phyloP scores from a whole-genome alignment of 2,113 vertebrate genomes.

The Clarias batrachus region DNA sequence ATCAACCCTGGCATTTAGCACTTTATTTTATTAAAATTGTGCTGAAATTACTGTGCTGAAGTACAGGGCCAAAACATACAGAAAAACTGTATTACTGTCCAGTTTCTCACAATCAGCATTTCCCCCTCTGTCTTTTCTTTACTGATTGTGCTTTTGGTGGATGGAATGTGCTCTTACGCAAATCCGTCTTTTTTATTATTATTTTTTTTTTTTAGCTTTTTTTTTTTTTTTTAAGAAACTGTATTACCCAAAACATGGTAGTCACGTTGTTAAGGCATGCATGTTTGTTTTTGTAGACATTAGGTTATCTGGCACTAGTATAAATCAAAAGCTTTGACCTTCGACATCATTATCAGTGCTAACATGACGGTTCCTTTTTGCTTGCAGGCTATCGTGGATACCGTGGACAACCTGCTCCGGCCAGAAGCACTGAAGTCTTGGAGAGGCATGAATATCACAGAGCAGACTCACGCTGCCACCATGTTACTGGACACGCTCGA shows the following conservation, averaged over 20 bases:
- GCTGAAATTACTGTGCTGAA: not conserved
- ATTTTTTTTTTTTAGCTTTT: no score
- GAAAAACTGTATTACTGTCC: slow-evolving; percentile 24
- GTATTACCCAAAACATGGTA: not conserved
- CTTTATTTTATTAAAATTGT: not conserved
- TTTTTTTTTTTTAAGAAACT: not conserved
- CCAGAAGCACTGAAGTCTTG: slow-evolving; percentile 94
- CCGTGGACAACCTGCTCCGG: slow-evolving; percentile 95
- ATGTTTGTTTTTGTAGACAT: slow-evolving; percentile 35
- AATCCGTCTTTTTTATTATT: not conserved
- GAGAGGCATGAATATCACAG: slow-evolving; percentile 97
- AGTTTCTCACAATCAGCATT: not conserved
- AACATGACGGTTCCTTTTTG: slow-evolving; percentile 30
- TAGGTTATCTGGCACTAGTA: slow-evolving; percentile 6
- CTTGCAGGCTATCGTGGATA: slow-evolving; percentile 94
- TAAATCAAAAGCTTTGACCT: slow-evolving; percentile 33
- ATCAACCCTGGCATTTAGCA: slow-evolving; percentile 1
- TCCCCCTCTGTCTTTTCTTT: not conserved
- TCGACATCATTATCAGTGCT: slow-evolving; percentile 30
- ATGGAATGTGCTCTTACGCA: slow-evolving; percentile 12
- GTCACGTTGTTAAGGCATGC: slow-evolving; percentile 25
- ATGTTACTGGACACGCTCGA: slow-evolving; percentile 96
- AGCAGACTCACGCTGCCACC: slow-evolving; percentile 95
- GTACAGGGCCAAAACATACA: not conserved
- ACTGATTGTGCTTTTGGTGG: slow-evolving; percentile 5